These are phyloP conservation scores for Octodon degus DNA, from an alignment of 2,113 vertebrate genomes.

Conservation along the genomic window DNA sequence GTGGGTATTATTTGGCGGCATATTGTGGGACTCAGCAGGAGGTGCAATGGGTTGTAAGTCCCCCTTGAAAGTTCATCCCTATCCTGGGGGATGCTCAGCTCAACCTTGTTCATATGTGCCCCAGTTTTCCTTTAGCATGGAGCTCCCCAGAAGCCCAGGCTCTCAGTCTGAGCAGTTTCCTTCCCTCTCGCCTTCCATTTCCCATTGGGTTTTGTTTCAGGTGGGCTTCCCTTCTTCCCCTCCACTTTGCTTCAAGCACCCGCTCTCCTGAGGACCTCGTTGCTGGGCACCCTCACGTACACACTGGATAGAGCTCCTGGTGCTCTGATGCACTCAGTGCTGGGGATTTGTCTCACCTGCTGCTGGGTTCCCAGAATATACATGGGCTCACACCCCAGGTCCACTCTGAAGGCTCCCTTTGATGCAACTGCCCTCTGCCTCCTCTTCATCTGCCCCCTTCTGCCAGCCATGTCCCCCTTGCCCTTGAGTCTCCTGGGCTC, in stretches of 20 bases:
- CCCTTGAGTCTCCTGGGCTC: conserved; percentile 71
- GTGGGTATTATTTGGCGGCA: not conserved
- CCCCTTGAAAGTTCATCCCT: not conserved
- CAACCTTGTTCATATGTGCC: not conserved
- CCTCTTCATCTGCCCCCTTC: not conserved
- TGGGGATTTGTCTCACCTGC: not conserved
- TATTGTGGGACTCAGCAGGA: not conserved
- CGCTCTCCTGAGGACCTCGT: not conserved
- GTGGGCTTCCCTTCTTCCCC: no score
- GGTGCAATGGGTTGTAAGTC: no score
- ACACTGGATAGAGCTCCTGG: not conserved
- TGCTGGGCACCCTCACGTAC: not conserved
- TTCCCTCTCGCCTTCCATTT: not conserved
- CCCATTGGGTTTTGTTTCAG: not conserved
- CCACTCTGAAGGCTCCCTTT: not conserved
- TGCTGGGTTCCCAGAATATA: not conserved
- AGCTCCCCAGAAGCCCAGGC: not conserved
- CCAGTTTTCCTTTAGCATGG: not conserved
- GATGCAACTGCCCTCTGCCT: not conserved
- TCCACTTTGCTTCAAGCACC: fast-evolving
- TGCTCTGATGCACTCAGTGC: not conserved
- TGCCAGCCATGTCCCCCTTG: not conserved
- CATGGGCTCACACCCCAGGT: not conserved
- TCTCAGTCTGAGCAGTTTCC: not conserved
- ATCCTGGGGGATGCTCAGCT: not conserved